Conservation (phyloP, 2,888 invertebrate species). For the Drosophila helvetica region DNA sequence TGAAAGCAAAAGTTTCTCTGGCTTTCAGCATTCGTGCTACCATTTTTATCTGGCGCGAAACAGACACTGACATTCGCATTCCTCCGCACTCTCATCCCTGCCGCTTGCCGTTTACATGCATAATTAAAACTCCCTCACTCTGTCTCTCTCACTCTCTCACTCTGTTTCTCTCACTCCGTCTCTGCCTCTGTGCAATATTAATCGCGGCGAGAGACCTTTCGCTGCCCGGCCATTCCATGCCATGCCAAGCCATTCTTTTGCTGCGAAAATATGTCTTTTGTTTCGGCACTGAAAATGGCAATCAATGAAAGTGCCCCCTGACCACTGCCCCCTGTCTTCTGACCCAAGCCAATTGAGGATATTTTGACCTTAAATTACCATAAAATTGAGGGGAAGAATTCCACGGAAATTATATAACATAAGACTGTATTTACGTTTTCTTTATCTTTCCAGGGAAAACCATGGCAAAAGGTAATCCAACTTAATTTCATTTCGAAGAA, state of each 20-base stretch:
- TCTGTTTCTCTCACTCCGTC: too few relatives aligned
- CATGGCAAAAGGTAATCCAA: background rate
- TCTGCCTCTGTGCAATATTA: conserved; percentile 24
- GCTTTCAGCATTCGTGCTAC: conserved; percentile 29
- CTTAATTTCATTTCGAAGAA: conserved; percentile 8
- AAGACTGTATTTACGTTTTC: background rate
- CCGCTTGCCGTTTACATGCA: conserved; percentile 27
- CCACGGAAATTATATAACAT: background rate
- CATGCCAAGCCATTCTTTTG: conserved; percentile 58
- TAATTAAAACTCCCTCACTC: conserved; percentile 53
- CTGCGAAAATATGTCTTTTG: conserved; percentile 45
- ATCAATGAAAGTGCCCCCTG: conserved; percentile 38
- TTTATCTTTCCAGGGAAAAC: background rate
- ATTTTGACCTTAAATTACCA: background rate
- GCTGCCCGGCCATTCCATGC: conserved; percentile 2
- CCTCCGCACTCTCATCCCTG: background rate
- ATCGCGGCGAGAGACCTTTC: conserved; percentile 11
- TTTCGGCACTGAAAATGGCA: conserved; percentile 29
- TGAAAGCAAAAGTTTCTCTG: conserved; percentile 34
- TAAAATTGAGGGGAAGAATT: background rate
- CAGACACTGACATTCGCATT: conserved; percentile 28
- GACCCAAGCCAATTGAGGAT: background rate
- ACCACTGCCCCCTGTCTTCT: background rate
- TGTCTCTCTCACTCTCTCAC: too few relatives aligned
- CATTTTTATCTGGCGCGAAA: conserved; percentile 38